Evolutionary conservation across 1,140 invertebrate species (phyloP).

Genomic region (Eciton burchellii): DNA sequence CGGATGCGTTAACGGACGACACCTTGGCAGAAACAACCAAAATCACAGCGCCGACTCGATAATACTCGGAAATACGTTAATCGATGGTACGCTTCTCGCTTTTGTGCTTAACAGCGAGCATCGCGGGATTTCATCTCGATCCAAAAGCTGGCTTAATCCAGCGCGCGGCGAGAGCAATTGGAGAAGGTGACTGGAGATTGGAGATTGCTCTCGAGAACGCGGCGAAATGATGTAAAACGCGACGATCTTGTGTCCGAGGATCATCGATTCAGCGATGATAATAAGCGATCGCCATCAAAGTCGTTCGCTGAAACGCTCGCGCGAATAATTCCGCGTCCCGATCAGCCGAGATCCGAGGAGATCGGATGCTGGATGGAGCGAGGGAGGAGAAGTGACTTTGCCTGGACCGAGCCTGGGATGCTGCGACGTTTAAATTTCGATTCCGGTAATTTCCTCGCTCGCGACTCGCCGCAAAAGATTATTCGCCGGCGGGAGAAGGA

Average conservation of each 20-base stretch:
- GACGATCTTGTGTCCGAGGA: slow-evolving; percentile 2
- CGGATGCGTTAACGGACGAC: not conserved
- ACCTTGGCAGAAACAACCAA: not conserved
- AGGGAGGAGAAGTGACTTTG: not conserved
- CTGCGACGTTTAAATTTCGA: not conserved
- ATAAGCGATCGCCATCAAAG: slow-evolving; percentile 39
- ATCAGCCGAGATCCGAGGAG: not conserved
- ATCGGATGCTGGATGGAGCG: not conserved
- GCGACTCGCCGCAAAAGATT: no score
- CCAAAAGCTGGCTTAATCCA: slow-evolving; percentile 32
- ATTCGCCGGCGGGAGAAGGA: no score
- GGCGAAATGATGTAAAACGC: slow-evolving; percentile 27
- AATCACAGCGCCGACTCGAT: no score
- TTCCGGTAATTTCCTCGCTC: not conserved
- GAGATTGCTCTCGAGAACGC: slow-evolving; percentile 45
- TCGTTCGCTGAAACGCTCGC: slow-evolving; percentile 30
- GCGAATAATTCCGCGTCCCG: slow-evolving; percentile 15
- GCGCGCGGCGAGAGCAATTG: slow-evolving; percentile 37
- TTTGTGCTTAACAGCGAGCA: not conserved
- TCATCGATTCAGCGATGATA: slow-evolving; percentile 21
- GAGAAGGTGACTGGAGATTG: slow-evolving; percentile 42
- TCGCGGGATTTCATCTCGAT: slow-evolving; percentile 25
- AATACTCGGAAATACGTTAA: not conserved
- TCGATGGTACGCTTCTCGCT: not conserved
- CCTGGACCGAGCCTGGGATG: not conserved